Conservation (phyloP, 2,113 vertebrate species). For the Amazona vittata region DNA sequence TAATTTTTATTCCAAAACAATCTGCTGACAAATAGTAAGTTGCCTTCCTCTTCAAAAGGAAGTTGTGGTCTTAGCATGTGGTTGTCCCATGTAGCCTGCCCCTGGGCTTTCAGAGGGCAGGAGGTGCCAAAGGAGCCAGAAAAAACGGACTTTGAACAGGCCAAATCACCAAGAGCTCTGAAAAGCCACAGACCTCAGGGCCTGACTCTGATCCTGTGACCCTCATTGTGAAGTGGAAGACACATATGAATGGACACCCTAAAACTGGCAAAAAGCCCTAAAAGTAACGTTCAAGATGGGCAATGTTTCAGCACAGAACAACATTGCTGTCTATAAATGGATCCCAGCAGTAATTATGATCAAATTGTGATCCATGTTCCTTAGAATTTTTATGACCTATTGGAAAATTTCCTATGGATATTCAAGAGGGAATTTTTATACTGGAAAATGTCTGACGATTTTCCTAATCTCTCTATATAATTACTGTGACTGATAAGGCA, state of each 20-base stretch:
- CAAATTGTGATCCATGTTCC: neutral
- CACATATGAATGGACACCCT: neutral
- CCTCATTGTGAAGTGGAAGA: neutral
- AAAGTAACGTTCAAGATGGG: neutral
- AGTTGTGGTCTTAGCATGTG: neutral
- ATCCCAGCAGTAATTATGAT: neutral
- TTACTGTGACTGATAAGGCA: neutral
- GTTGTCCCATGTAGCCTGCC: neutral
- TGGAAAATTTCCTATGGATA: constrained; percentile 7
- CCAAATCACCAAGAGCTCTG: neutral
- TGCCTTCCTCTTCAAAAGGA: neutral
- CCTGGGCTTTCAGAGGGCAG: neutral
- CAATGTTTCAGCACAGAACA: neutral
- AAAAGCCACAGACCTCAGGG: neutral
- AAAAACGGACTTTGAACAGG: neutral
- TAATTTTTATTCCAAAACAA: neutral
- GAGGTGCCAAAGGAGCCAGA: neutral
- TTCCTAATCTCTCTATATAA: neutral
- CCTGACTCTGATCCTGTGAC: neutral
- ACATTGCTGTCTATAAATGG: neutral
- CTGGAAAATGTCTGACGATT: neutral
- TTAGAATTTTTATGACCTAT: neutral
- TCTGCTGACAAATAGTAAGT: neutral
- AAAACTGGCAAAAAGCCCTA: neutral
- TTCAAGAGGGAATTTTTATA: neutral